These are phyloP conservation scores for Bombycilla garrulus DNA, from an alignment of 2,113 vertebrate genomes.

Conservation along the genomic window DNA sequence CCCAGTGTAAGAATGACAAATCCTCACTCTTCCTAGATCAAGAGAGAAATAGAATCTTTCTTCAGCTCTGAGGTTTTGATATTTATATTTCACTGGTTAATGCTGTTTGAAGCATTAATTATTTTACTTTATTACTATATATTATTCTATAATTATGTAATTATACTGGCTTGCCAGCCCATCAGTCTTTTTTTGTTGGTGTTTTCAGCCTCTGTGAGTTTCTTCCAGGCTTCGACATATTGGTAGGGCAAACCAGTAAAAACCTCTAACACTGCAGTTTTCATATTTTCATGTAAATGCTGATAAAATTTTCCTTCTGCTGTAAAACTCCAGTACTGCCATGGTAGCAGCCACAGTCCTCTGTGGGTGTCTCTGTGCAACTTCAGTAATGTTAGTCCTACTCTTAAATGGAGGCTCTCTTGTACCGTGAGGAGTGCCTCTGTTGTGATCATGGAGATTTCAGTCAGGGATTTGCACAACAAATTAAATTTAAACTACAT, in stretches of 20 bases:
- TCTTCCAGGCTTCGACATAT: neutral
- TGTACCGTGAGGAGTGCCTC: neutral
- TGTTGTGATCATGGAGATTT: neutral
- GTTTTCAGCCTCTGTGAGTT: constrained; percentile 24
- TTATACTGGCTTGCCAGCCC: constrained; percentile 13
- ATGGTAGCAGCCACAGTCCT: neutral
- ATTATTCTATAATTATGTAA: constrained; percentile 33
- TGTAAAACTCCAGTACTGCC: neutral
- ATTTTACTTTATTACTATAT: neutral
- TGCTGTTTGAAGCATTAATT: constrained; percentile 21
- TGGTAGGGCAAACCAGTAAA: neutral
- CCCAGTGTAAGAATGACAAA: neutral
- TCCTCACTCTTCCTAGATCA: neutral
- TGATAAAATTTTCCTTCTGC: neutral
- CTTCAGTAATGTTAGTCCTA: neutral
- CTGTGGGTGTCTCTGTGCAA: neutral
- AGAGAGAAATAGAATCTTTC: neutral
- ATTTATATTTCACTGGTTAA: constrained; percentile 2
- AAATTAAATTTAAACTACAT: neutral
- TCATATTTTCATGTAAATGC: neutral
- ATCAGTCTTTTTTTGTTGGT: neutral
- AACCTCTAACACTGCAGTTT: neutral
- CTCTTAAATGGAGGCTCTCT: neutral
- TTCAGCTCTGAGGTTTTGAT: neutral
- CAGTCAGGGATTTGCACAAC: neutral